Base-by-base conservation (phyloP, 2,113 vertebrate genomes). In the Rana temporaria region DNA sequence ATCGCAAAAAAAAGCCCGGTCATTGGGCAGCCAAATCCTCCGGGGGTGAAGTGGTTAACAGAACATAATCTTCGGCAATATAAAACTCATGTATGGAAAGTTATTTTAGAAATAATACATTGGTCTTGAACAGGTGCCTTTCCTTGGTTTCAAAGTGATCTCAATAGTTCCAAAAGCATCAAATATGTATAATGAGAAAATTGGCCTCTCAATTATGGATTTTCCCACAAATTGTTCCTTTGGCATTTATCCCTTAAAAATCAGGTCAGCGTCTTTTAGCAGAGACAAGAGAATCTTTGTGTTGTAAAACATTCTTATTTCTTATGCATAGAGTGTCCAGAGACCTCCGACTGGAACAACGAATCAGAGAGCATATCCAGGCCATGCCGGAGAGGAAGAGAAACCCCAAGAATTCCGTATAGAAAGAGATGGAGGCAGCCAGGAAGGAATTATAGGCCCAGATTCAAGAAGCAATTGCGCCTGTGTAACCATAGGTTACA, bases 371-470 rank as follows among this genome's bases (percentile, higher is more conserved):
- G 64, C 86, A 84, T 20, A 26, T 48, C 0, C 84, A 87, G 52
- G 85, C 63, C 77, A 84, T 90, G 63, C 89, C 84, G 17, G 85
- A 89, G 9, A 85, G 68, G 48, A 84, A 79, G 24, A 85, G 48
- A 24, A 78, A 78, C 17, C 84, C 86, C 26, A 71, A 34, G 9
- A 89, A 84, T 19, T 1, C 57, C 0, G 60, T 75, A 1, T 74
- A 67, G 3, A 85, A 88, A 63, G 92, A 90, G 76, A 78, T 84
- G 14, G 76, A 87, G 62, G 84, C 76, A 16, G 88, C 87, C 0
- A 56, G 72, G 0, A 65, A 77, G 75, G 92, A 91, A 7, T 16
- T 87, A 74, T 84, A 90, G n/a, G n/a, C n/a, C n/a, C n/a, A n/a
- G n/a, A n/a, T n/a, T n/a, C n/a, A n/a, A n/a, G n/a, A n/a, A n/a